phyloP scores from a whole-genome alignment of 2,888 invertebrate genomes.

The Argyresthia goedartella region DNA sequence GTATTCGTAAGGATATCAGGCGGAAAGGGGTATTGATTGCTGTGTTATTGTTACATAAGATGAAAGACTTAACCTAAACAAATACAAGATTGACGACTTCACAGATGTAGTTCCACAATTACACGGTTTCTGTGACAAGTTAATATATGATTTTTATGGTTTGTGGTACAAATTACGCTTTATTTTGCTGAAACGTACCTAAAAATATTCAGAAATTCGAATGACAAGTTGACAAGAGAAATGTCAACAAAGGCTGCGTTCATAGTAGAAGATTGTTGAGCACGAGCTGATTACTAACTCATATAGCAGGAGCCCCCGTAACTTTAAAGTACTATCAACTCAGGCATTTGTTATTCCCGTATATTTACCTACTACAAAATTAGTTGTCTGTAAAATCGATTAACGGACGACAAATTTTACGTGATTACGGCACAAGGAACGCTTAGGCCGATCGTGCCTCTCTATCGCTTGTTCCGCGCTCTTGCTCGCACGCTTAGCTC shows the following conservation, averaged over 20 bases:
- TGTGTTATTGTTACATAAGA: slow-evolving; percentile 68
- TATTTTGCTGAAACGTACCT: slow-evolving; percentile 32
- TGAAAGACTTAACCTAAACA: slow-evolving; percentile 52
- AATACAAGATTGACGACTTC: slow-evolving; percentile 10
- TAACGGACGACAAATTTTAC: too few relatives aligned
- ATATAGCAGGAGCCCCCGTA: too few relatives aligned
- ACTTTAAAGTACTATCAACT: too few relatives aligned
- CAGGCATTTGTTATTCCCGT: too few relatives aligned
- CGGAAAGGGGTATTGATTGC: slow-evolving; percentile 14
- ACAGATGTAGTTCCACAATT: not conserved
- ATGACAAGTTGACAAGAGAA: not conserved
- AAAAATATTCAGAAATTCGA: slow-evolving; percentile 16
- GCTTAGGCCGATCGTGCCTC: too few relatives aligned
- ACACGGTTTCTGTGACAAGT: not conserved
- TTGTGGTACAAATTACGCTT: slow-evolving; percentile 15
- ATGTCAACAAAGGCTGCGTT: slow-evolving; percentile 1
- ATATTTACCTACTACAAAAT: too few relatives aligned
- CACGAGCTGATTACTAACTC: too few relatives aligned
- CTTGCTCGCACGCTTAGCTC: too few relatives aligned
- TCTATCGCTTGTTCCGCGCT: too few relatives aligned
- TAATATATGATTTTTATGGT: not conserved
- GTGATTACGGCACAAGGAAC: too few relatives aligned
- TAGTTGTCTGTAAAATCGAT: too few relatives aligned
- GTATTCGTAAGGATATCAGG: not conserved
- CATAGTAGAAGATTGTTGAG: not conserved